These are phyloP conservation scores for Nylanderia fulva DNA, from an alignment of 1,140 invertebrate genomes.

Conservation along the genomic window DNA sequence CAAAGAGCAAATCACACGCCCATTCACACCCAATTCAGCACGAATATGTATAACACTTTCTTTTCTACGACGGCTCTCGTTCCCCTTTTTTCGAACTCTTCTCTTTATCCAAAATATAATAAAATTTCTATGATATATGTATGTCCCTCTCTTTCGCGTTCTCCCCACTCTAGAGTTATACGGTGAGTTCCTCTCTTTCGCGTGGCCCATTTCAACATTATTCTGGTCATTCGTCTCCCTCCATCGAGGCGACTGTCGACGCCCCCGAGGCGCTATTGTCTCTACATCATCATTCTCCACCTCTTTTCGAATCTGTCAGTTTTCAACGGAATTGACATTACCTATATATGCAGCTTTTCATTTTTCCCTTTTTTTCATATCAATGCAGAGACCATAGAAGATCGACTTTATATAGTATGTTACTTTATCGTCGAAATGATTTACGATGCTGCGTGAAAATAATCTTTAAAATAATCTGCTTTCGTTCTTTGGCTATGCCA, in stretches of 20 bases:
- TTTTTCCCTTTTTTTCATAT: not conserved
- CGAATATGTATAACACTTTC: not conserved
- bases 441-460: not conserved
- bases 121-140: constrained; percentile 10
- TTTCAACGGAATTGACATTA: constrained; percentile 4
- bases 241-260: constrained; percentile 18
- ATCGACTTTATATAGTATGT: no score
- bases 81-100: no score
- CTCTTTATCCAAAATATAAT: constrained; percentile 6
- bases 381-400: not conserved
- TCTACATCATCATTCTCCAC: constrained; percentile 37
- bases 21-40: no score
- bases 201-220: constrained; percentile 35
- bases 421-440: not conserved
- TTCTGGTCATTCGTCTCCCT: constrained; percentile 28
- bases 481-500: not conserved
- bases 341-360: not conserved
- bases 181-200: constrained; percentile 14
- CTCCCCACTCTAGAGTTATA: not conserved
- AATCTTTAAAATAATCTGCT: not conserved
- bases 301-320: constrained; percentile 29
- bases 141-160: not conserved
- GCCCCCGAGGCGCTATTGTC: constrained; percentile 26
- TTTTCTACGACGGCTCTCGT: not conserved
- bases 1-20: not conserved